Base-by-base conservation (phyloP, 53 echinoderm and acorn worm genomes). In the Crossaster papposus region DNA sequence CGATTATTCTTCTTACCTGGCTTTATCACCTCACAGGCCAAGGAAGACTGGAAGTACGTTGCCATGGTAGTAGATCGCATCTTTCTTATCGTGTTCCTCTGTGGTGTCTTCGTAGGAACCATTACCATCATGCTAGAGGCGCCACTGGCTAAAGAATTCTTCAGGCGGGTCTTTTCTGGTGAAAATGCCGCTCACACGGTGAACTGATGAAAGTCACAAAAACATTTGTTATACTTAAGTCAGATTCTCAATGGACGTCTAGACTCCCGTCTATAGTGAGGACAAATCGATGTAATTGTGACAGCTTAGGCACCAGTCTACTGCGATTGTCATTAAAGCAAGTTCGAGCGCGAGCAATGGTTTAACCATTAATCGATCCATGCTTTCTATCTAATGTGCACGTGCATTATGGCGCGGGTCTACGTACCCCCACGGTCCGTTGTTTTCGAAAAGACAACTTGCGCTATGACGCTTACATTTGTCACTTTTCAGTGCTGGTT, bases 11-110 rank as follows among this genome's bases (percentile, higher is more conserved):
- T 18, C 77, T 72, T 53, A 86, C 44, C 72, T 75, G n/a, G n/a
- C n/a, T 51, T 54, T 54, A 35, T 64, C 51, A n/a, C 35, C 85
- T 38, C 90, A 23, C 93, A 99, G 99, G 91, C 91, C 28, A 89
- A 80, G 70, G 94, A 99, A 64, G 99, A 99, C 65, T 99, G 99
- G 99, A 99, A 96, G 83, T 92, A 94, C 74, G 96, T 96, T 85
- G 96, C 99, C 55, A 96, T 99, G 94, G 99, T 99, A 65, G 89
- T 96, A 54, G 99, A 99, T 81, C 92, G 99, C 77, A 95, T 99
- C 86, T 95, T 99, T 74, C 95, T 99, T 4, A 96, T 99, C 70
- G 86, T 99, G 53, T 99, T 94, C 90, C 90, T 93, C 26, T 94
- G 94, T 73, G 92, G 91, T 36, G 94, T 96, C 37, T 89, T 96